Evolutionary conservation across 2,888 invertebrate species (phyloP), one percentile per base, ranked within the genome.

Genomic region (Heliothis peltigera): DNA sequence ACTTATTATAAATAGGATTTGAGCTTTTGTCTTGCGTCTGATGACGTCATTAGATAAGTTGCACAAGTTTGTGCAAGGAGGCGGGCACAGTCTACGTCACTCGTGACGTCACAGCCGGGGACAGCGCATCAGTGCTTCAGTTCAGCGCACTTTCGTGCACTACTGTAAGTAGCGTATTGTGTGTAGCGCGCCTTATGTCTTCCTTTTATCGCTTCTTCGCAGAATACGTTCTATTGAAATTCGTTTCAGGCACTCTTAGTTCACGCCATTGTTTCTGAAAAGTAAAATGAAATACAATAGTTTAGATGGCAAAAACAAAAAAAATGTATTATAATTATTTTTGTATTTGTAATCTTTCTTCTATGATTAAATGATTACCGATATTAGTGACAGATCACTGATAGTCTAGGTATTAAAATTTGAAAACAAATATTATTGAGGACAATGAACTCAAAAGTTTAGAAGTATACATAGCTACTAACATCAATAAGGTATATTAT

Each of bases 241-340:
- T 89, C 3, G 91, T 88, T 62, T 93, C 94, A 10, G 91, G 91
- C 68, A 94, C 92, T 85, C 91, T 93, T 19, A 94, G 79, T 75
- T 94, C 94, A 21, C 90, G 89, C 95, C 95, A 95, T 87, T 94
- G 89, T 90, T 92, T 94, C 95, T 95, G 91, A 22, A 74, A 80
- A 28, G 1, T 35, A 39, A 39, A n/a, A 4, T 44, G 15, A 18
- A 47, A 42, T 21, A n/a, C n/a, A 28, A 21, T 18, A 5, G 47
- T 8, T 18, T 1, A n/a, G 3, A 25, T n/a, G 19, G 19, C 22
- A 10, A 17, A 43, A 15, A 39, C 10, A 39, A 43, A 43, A 17
- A 43, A 43, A 43, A 17, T 42, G 42, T 42, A n/a, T n/a, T n/a
- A n/a, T n/a, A n/a, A n/a, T n/a, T n/a, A n/a, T n/a, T n/a, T n/a